These are phyloP conservation scores for Portunus trituberculatus DNA, from an alignment of 1,140 invertebrate species.

Conservation along the genomic window DNA sequence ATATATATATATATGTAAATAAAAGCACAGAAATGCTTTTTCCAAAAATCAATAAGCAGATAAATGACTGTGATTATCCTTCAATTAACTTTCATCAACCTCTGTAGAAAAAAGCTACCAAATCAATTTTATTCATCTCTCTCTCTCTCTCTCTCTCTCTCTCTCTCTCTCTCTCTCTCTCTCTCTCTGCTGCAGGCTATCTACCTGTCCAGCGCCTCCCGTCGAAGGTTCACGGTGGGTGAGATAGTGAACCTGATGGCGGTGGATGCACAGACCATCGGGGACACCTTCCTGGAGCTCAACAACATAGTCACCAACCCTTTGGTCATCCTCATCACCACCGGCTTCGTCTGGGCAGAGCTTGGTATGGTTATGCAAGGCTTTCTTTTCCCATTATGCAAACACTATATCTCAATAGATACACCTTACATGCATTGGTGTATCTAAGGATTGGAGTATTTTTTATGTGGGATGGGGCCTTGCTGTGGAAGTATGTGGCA, in stretches of 20 bases:
- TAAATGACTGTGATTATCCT: no score
- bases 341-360: slow-evolving; percentile 94
- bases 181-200: slow-evolving; percentile 78
- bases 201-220: slow-evolving; percentile 79
- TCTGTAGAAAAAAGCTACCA: no score
- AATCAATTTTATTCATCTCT: no score
- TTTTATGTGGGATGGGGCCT: background rate
- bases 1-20: no score
- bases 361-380: slow-evolving; percentile 79
- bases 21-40: no score
- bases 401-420: background rate
- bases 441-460: background rate
- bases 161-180: no score
- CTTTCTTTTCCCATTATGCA: background rate
- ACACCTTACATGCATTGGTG: background rate
- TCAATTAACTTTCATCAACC: no score
- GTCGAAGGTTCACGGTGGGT: slow-evolving; percentile 88
- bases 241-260: slow-evolving; percentile 97
- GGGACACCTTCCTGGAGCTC: slow-evolving; percentile 93
- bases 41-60: no score
- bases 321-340: slow-evolving; percentile 91
- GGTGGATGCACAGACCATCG: slow-evolving; percentile 90
- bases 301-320: slow-evolving; percentile 98
- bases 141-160: no score
- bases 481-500: no score